phyloP scores from a whole-genome alignment of 2,797 vertebrate species.

The Harpagifer antarcticus region DNA sequence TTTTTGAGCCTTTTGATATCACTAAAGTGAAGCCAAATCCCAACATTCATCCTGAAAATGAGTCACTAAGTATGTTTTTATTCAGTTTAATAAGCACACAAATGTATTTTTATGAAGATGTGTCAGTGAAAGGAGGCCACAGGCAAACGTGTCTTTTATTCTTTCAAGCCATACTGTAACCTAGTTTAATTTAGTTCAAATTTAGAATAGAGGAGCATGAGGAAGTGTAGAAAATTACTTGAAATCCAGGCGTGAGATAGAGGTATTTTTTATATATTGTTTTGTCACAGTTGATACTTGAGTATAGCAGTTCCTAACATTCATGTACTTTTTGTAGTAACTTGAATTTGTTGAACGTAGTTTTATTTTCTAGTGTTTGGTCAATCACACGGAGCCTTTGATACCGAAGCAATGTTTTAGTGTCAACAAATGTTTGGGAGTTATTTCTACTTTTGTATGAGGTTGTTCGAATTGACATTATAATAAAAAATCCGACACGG shows the following conservation, averaged over 20 bases:
- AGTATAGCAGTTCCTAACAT: not conserved
- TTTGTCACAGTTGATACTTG: not conserved
- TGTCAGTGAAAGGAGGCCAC: not conserved
- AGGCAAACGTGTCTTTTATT: not conserved
- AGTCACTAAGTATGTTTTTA: not conserved
- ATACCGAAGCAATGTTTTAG: not conserved
- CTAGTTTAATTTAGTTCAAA: conserved; percentile 1
- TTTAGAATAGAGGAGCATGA: not conserved
- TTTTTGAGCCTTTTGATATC: not conserved
- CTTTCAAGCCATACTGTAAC: not conserved
- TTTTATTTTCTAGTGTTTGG: not conserved
- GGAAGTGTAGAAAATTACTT: not conserved
- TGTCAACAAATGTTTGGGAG: not conserved
- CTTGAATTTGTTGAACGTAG: not conserved
- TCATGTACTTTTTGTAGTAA: not conserved
- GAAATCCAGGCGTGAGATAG: not conserved
- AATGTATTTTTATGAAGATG: not conserved
- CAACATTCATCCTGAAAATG: not conserved
- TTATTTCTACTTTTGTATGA: conserved; percentile 10
- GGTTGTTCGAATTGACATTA: conserved; percentile 20
- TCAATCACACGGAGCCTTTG: not conserved
- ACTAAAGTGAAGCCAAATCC: conserved; percentile 6
- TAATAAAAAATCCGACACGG: conserved; percentile 40
- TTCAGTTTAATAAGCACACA: not conserved
- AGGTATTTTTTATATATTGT: not conserved